These are phyloP conservation scores for Rhinoraja longicauda DNA, from an alignment of 2,797 vertebrate species.

Conservation along the genomic window DNA sequence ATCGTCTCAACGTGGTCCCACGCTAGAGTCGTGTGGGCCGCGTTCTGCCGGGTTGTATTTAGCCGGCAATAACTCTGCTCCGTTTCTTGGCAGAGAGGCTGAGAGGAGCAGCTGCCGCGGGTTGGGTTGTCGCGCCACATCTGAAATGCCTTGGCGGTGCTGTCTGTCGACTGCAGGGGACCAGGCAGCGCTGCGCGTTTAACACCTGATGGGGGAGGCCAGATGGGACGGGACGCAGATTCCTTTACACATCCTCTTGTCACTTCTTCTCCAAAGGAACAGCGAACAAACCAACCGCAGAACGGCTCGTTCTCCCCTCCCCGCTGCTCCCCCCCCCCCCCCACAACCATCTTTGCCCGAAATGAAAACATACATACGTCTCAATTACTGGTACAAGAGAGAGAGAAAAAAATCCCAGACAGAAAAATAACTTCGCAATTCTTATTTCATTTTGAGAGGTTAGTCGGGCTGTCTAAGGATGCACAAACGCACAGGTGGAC, in stretches of 20 bases:
- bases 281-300: constrained; percentile 14
- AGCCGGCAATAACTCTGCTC: background rate
- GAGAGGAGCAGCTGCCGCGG: constrained; percentile 7
- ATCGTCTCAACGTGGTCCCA: background rate
- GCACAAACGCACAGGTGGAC: too few relatives aligned
- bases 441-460: background rate
- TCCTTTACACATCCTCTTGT: constrained; percentile 34
- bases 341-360: background rate
- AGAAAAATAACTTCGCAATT: background rate
- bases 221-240: constrained; percentile 34
- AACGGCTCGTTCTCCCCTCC: background rate
- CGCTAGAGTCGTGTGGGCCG: background rate
- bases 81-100: background rate
- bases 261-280: background rate
- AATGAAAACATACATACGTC: background rate
- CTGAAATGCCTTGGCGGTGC: constrained; percentile 35
- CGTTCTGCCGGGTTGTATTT: constrained; percentile 17
- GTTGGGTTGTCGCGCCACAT: constrained; percentile 21
- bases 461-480: background rate
- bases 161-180: constrained; percentile 31
- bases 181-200: constrained; percentile 11
- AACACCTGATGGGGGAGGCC: constrained; percentile 13
- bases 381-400: background rate
- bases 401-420: background rate
- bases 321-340: background rate